phyloP scores from a whole-genome alignment of 2,797 vertebrate genomes.

The Odontamblyopus lacepedii region DNA sequence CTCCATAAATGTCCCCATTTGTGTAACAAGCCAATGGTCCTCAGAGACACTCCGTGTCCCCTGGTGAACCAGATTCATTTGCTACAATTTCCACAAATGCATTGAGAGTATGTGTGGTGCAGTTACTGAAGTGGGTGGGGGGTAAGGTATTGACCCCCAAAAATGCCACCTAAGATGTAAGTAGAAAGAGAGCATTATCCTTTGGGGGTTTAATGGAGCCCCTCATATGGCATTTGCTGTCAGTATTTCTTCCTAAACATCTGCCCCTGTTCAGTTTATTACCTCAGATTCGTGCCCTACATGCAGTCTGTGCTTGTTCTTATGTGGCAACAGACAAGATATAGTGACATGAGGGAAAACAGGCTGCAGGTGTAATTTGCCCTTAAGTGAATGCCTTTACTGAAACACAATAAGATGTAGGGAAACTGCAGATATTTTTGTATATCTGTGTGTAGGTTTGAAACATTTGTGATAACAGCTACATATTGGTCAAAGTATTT shows the following conservation, averaged over 20 bases:
- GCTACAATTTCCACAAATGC: too few species aligned
- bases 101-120: too few species aligned
- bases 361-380: background rate
- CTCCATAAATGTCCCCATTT: too few species aligned
- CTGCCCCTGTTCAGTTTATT: constrained; percentile 9
- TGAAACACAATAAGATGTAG: constrained; percentile 1
- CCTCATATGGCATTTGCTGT: background rate
- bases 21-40: too few species aligned
- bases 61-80: too few species aligned
- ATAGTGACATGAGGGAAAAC: constrained; percentile 24
- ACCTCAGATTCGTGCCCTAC: background rate
- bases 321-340: constrained; percentile 19
- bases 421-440: background rate
- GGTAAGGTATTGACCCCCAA: too few species aligned
- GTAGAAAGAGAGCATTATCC: too few species aligned
- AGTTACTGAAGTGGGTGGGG: too few species aligned
- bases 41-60: too few species aligned
- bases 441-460: background rate
- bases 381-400: background rate
- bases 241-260: background rate
- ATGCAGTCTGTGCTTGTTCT: constrained; percentile 4
- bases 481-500: background rate
- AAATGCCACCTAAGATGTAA: too few species aligned
- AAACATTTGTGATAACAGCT: background rate
- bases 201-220: constrained; percentile 28